phyloP scores from a whole-genome alignment of 2,888 invertebrate genomes.

The Flexamia atlantica region DNA sequence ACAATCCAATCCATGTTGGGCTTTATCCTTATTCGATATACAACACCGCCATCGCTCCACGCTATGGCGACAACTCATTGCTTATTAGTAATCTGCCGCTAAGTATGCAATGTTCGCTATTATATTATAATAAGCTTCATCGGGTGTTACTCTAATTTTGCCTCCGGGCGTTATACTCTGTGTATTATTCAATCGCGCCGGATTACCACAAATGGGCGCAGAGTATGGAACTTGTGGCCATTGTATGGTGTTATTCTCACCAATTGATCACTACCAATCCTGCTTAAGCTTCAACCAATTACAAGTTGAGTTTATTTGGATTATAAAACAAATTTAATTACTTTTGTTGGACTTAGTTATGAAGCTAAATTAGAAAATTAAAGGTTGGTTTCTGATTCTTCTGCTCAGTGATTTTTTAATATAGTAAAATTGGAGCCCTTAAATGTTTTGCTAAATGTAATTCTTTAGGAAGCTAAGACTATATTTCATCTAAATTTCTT shows the following conservation, averaged over 20 bases:
- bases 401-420: too few species aligned
- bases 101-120: not conserved
- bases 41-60: too few species aligned
- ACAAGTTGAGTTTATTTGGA: not conserved
- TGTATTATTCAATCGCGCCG: slow-evolving; percentile 48
- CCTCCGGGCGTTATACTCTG: slow-evolving; percentile 25
- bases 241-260: not conserved
- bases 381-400: too few species aligned
- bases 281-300: slow-evolving; percentile 13
- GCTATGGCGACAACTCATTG: not conserved
- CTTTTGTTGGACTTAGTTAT: not conserved
- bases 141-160: slow-evolving; percentile 51
- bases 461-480: too few species aligned
- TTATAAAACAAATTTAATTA: not conserved
- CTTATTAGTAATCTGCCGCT: slow-evolving; percentile 8
- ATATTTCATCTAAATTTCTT: too few species aligned
- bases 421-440: too few species aligned
- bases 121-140: not conserved
- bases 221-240: slow-evolving; percentile 32
- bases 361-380: not conserved
- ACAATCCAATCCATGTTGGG: too few species aligned
- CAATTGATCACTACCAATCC: not conserved
- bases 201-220: not conserved
- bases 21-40: too few species aligned
- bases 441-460: too few species aligned